phyloP scores from a whole-genome alignment of 1,140 invertebrate species.

The Pygmarrhopalites habei region DNA sequence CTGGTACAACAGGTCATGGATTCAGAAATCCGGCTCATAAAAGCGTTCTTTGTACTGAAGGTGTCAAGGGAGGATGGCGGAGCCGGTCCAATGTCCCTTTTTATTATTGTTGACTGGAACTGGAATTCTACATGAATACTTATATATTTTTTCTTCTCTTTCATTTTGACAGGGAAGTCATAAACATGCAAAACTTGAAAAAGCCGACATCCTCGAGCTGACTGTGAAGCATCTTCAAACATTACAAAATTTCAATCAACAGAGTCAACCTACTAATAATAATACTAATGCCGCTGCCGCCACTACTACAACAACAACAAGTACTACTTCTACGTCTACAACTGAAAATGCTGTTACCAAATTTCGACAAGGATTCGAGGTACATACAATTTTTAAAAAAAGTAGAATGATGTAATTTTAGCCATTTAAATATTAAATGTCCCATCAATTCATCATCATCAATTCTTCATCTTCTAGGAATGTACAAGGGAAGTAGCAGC shows the following conservation, averaged over 20 bases:
- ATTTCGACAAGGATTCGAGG: slow-evolving; percentile 27
- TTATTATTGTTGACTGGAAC: too few relatives aligned
- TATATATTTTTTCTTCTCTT: too few relatives aligned
- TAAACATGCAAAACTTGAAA: slow-evolving; percentile 53
- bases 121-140: too few relatives aligned
- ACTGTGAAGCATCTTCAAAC: slow-evolving; percentile 85
- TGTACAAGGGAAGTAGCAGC: slow-evolving; percentile 63
- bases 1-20: too few relatives aligned
- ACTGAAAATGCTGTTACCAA: too few relatives aligned
- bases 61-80: too few relatives aligned
- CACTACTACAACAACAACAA: too few relatives aligned
- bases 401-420: neutral
- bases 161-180: slow-evolving; percentile 2
- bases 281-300: neutral
- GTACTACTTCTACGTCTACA: too few relatives aligned
- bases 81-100: too few relatives aligned
- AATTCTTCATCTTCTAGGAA: slow-evolving; percentile 56
- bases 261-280: slow-evolving; percentile 44
- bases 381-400: slow-evolving; percentile 8
- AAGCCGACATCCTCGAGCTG: slow-evolving; percentile 91
- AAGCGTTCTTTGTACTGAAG: too few relatives aligned
- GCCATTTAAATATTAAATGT: neutral
- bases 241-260: slow-evolving; percentile 49
- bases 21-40: too few relatives aligned
- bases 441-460: neutral